Conservation (phyloP, 2,113 vertebrate species). For the Paramisgurnus dabryanus region DNA sequence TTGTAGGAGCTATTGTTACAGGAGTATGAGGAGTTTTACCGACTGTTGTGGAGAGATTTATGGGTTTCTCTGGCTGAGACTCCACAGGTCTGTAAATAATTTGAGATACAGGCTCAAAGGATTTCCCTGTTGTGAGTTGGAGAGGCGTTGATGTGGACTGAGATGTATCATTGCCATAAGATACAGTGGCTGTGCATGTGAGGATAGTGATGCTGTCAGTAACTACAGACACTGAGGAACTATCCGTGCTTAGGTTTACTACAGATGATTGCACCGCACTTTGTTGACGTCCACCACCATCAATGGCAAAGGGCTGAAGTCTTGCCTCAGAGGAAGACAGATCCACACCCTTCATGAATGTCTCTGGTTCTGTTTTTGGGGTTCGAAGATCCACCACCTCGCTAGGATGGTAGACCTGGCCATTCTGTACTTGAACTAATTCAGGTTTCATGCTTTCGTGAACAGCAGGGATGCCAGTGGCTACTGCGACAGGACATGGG, state of each 20-base stretch:
- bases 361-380: slow-evolving; percentile 79
- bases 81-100: slow-evolving; percentile 75
- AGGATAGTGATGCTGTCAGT: slow-evolving; percentile 80
- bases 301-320: slow-evolving; percentile 74
- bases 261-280: slow-evolving; percentile 90
- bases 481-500: slow-evolving; percentile 66
- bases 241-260: slow-evolving; percentile 87
- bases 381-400: slow-evolving; percentile 94
- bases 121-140: slow-evolving; percentile 85
- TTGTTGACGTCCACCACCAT: slow-evolving; percentile 77
- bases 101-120: slow-evolving; percentile 80
- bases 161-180: slow-evolving; percentile 70
- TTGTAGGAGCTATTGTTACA: slow-evolving; percentile 75
- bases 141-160: slow-evolving; percentile 79
- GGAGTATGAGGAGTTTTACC: slow-evolving; percentile 74
- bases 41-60: slow-evolving; percentile 85
- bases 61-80: slow-evolving; percentile 84
- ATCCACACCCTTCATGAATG: slow-evolving; percentile 77
- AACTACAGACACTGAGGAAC: slow-evolving; percentile 76
- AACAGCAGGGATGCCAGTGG: slow-evolving; percentile 73
- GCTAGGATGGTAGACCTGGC: slow-evolving; percentile 73
- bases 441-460: slow-evolving; percentile 72
- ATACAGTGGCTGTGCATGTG: slow-evolving; percentile 80
- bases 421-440: slow-evolving; percentile 75
- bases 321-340: slow-evolving; percentile 79